A percentile compares a stretch with the other conserved stretches of the same genome.
Evolutionary conservation across 2,797 vertebrate species (phyloP).

Genomic region (Prionace glauca): DNA sequence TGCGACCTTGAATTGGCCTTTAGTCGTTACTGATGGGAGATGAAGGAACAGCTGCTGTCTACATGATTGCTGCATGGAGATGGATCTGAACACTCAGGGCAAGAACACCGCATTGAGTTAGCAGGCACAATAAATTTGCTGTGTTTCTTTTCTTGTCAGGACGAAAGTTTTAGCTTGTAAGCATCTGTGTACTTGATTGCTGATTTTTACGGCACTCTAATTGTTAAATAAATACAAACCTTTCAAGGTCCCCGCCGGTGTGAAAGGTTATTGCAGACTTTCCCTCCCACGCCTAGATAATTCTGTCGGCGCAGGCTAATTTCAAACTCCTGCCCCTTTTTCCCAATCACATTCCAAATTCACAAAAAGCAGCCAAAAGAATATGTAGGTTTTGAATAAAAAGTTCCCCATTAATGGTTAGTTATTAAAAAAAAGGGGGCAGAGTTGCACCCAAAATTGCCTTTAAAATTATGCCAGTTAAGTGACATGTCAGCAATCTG

Average conservation of each 20-base stretch:
- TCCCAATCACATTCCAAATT: neutral
- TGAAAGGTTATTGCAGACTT: neutral
- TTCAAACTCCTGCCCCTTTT: neutral
- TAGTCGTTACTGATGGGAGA: conserved; percentile 74
- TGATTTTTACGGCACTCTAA: neutral
- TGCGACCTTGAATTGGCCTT: conserved; percentile 77
- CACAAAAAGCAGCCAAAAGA: neutral
- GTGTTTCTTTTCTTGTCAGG: neutral
- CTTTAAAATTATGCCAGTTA: neutral
- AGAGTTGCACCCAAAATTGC: neutral
- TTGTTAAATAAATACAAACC: conserved; percentile 28
- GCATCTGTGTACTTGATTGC: neutral
- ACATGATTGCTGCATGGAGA: conserved; percentile 72
- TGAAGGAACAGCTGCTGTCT: conserved; percentile 73
- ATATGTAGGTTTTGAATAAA: neutral
- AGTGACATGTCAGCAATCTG: neutral
- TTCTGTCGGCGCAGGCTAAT: neutral
- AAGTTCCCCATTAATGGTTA: neutral
- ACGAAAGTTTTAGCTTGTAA: neutral
- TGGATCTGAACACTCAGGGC: conserved; percentile 72
- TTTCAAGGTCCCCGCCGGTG: neutral
- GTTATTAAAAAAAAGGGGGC: neutral
- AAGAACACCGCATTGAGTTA: conserved; percentile 71
- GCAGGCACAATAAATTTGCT: conserved; percentile 68
- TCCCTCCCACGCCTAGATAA: neutral